Percentiles rank a stretch among this genome's conserved stretches.
These are phyloP conservation scores for Pseudobourletiella spinata DNA, from an alignment of 1,140 invertebrate species.

Conservation along the genomic window DNA sequence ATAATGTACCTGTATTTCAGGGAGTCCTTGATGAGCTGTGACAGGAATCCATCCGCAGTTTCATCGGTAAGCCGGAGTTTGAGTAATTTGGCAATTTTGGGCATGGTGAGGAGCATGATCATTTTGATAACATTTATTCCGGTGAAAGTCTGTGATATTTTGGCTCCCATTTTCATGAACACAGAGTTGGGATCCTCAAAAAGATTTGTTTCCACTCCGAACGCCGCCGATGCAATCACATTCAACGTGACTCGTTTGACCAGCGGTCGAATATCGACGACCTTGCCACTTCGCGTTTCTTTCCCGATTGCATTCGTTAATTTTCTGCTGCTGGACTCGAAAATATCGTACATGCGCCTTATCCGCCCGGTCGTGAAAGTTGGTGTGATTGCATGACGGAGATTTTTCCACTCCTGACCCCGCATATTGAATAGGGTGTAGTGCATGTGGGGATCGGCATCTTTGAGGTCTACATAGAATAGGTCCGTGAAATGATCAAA, in stretches of 20 bases:
- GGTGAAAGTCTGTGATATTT: neutral
- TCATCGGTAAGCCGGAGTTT: neutral
- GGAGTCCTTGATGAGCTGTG: neutral
- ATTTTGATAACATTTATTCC: slow-evolving; percentile 1
- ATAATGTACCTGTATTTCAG: neutral
- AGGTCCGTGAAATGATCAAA: slow-evolving; percentile 16
- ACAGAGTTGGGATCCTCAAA: slow-evolving; percentile 29
- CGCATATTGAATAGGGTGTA: neutral
- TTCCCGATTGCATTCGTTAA: neutral
- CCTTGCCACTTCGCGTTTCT: neutral
- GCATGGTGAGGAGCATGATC: neutral
- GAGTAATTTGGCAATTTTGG: neutral
- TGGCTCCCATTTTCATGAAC: slow-evolving; percentile 22
- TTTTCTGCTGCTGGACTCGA: slow-evolving; percentile 1
- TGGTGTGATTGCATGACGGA: slow-evolving; percentile 7
- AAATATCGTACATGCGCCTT: slow-evolving; percentile 10
- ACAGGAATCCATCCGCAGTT: neutral
- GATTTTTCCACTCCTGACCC: slow-evolving; percentile 12
- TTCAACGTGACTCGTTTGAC: slow-evolving; percentile 44
- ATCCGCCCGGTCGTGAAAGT: slow-evolving; percentile 26
- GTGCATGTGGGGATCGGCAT: neutral
- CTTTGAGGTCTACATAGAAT: no score
- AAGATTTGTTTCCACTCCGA: slow-evolving; percentile 42
- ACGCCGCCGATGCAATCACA: slow-evolving; percentile 45
- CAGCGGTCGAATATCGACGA: slow-evolving; percentile 11